phyloP scores from a whole-genome alignment of 2,888 invertebrate genomes.

The Zele albiditarsus region DNA sequence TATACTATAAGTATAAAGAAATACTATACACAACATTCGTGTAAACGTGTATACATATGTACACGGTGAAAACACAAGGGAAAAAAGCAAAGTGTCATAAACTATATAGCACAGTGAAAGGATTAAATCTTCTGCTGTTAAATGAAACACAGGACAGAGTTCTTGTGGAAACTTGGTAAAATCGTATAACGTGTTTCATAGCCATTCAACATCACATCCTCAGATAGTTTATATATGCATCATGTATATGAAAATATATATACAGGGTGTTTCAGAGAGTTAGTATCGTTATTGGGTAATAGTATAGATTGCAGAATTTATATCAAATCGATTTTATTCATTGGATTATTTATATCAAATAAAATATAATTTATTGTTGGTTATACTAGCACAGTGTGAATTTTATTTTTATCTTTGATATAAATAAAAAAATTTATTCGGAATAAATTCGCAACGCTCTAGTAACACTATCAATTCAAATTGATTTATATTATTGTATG shows the following conservation, averaged over 20 bases:
- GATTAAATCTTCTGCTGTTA: constrained; percentile 65
- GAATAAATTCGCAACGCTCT: too few species aligned
- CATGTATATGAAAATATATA: constrained; percentile 25
- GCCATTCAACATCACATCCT: constrained; percentile 49
- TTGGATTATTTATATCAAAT: too few species aligned
- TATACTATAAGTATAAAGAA: constrained; percentile 24
- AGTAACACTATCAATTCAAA: too few species aligned
- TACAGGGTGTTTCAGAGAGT: background rate
- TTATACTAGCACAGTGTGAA: too few species aligned
- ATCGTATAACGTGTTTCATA: constrained; percentile 56
- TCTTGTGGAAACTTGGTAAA: constrained; percentile 61
- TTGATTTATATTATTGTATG: too few species aligned
- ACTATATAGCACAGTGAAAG: constrained; percentile 60
- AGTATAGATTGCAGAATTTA: too few species aligned
- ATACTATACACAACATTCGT: constrained; percentile 38
- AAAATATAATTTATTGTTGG: too few species aligned
- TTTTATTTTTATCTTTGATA: too few species aligned
- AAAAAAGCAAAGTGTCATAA: constrained; percentile 55
- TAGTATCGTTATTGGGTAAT: too few species aligned
- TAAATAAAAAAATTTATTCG: too few species aligned
- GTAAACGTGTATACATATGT: constrained; percentile 33
- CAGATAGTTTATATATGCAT: constrained; percentile 17
- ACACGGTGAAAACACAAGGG: background rate
- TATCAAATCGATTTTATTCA: too few species aligned
- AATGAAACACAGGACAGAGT: constrained; percentile 62